A percentile compares a stretch with the other conserved stretches of the same genome.
phyloP scores from a whole-genome alignment of 2,888 invertebrate genomes.

The Marasmarcha lunaedactyla region DNA sequence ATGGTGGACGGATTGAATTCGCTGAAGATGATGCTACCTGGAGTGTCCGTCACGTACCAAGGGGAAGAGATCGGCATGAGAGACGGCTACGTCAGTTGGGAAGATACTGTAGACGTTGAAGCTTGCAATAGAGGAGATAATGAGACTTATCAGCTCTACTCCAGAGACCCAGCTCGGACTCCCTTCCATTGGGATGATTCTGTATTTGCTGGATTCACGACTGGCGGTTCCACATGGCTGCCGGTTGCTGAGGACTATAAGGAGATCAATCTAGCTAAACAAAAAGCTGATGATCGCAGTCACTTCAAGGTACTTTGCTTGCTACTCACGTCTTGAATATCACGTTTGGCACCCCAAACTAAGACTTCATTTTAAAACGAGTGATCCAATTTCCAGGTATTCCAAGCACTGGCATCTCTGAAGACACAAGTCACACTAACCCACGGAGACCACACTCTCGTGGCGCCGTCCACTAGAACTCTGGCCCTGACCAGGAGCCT shows the following conservation, averaged over 20 bases:
- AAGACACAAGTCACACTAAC: conserved; percentile 34
- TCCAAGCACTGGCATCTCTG: conserved; percentile 60
- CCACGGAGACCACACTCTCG: conserved; percentile 46
- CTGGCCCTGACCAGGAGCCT: conserved; percentile 24
- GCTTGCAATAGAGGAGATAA: conserved; percentile 66
- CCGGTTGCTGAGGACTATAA: conserved; percentile 74
- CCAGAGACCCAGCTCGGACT: conserved; percentile 73
- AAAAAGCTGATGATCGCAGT: conserved; percentile 57
- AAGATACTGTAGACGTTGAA: conserved; percentile 69
- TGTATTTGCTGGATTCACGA: conserved; percentile 73
- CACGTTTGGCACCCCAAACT: too few relatives aligned
- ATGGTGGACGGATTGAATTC: conserved; percentile 78
- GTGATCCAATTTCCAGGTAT: conserved; percentile 39
- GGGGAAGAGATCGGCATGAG: conserved; percentile 85
- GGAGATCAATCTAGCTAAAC: conserved; percentile 67
- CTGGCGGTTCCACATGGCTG: conserved; percentile 70
- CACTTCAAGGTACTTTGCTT: conserved; percentile 49
- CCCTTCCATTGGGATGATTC: conserved; percentile 75
- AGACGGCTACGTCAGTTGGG: conserved; percentile 68
- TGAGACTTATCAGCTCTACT: conserved; percentile 59
- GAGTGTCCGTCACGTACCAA: conserved; percentile 83
- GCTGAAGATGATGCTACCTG: conserved; percentile 78
- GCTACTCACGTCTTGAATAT: too few relatives aligned
- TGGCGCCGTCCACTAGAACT: conserved; percentile 33
- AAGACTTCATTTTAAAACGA: too few relatives aligned